Percentiles rank a stretch among this genome's conserved stretches.
These are phyloP conservation scores for Mongoloraphidia duomilia DNA, from an alignment of 2,888 invertebrate genomes.

Conservation along the genomic window DNA sequence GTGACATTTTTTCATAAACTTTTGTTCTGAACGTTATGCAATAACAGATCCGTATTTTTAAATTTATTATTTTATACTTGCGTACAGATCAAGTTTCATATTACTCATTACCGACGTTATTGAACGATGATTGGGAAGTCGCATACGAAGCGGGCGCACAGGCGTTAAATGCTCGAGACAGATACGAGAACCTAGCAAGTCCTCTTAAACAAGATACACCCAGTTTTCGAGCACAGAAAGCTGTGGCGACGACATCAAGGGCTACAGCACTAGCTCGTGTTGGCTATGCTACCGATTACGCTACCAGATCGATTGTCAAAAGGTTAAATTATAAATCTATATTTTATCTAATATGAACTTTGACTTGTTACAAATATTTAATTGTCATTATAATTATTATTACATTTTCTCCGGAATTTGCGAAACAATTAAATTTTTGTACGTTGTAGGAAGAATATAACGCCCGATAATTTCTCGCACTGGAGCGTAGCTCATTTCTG, in stretches of 20 bases:
- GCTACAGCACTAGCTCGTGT: slow-evolving; percentile 47
- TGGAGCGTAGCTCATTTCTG: slow-evolving; percentile 26
- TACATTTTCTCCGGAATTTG: background rate
- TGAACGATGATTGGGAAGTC: slow-evolving; percentile 27
- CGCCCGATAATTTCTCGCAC: slow-evolving; percentile 11
- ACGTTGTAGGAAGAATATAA: background rate
- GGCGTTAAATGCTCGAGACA: slow-evolving; percentile 38
- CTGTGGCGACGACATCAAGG: slow-evolving; percentile 44
- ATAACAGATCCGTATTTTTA: too few relatives aligned
- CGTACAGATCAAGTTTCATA: too few relatives aligned
- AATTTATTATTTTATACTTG: too few relatives aligned
- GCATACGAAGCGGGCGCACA: slow-evolving; percentile 41
- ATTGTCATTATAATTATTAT: background rate
- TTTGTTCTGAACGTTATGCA: too few relatives aligned
- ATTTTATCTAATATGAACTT: slow-evolving; percentile 10
- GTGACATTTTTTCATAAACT: too few relatives aligned
- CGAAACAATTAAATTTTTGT: background rate
- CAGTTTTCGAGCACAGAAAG: slow-evolving; percentile 53
- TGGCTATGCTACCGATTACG: slow-evolving; percentile 54
- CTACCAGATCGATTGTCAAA: slow-evolving; percentile 42
- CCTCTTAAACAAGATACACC: slow-evolving; percentile 42
- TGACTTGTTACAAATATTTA: background rate
- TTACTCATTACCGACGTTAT: too few relatives aligned
- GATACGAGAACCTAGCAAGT: slow-evolving; percentile 36
- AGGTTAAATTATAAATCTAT: slow-evolving; percentile 34